phyloP scores from a whole-genome alignment of 2,113 vertebrate genomes.

The Andinoacara biseriatus region DNA sequence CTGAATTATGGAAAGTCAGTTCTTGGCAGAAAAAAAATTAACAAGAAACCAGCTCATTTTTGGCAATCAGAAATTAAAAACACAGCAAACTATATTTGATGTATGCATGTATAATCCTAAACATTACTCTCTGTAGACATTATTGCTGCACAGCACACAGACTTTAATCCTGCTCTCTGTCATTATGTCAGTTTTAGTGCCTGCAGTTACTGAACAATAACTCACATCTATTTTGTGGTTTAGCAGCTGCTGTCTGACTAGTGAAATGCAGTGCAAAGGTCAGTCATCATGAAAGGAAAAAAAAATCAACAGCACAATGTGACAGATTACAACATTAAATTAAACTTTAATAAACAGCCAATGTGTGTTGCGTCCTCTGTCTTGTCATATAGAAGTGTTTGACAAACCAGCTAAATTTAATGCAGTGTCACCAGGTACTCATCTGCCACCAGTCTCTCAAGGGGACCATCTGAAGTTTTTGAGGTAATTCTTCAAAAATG shows the following conservation, averaged over 20 bases:
- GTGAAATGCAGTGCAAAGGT: constrained; percentile 6
- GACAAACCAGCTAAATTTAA: constrained; percentile 31
- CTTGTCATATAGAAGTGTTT: constrained; percentile 6
- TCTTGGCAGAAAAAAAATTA: background rate
- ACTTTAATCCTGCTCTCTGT: background rate
- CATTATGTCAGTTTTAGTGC: background rate
- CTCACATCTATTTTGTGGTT: background rate
- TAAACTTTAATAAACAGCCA: constrained; percentile 19
- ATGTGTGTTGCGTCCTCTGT: constrained; percentile 33
- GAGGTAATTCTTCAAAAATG: background rate
- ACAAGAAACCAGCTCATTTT: background rate
- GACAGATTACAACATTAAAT: constrained; percentile 35
- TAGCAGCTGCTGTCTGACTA: background rate
- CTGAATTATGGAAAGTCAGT: background rate
- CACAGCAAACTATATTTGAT: background rate
- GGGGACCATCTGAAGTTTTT: background rate
- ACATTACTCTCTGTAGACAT: background rate
- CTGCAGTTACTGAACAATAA: background rate
- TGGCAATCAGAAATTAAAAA: constrained; percentile 3
- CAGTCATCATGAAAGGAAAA: background rate
- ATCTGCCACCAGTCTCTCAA: background rate
- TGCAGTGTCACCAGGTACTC: background rate
- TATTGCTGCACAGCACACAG: background rate
- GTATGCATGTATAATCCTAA: background rate
- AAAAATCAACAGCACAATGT: background rate